Evolutionary conservation across 2,888 invertebrate species (phyloP).

Genomic region (Notodonta ziczac): DNA sequence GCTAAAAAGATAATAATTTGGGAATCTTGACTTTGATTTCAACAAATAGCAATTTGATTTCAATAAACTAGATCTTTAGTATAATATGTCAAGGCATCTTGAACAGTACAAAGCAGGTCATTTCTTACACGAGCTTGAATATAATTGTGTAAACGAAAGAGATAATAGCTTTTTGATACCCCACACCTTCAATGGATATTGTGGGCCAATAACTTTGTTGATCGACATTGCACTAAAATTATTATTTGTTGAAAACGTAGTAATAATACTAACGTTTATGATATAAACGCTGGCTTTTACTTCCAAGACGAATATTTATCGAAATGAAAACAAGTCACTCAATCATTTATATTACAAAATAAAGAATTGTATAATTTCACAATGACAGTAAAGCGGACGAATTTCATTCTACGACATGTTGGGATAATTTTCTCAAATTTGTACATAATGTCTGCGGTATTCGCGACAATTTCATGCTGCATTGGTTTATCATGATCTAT

Average conservation of each 20-base stretch:
- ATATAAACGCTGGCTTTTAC: too few species aligned
- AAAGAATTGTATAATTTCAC: slow-evolving; percentile 2
- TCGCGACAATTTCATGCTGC: slow-evolving; percentile 53
- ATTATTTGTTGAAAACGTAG: too few species aligned
- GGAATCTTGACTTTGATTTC: too few species aligned
- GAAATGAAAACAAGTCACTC: too few species aligned
- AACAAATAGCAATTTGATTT: too few species aligned
- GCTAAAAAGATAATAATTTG: too few species aligned
- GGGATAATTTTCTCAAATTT: slow-evolving; percentile 24
- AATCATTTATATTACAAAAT: background rate
- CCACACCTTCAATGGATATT: background rate
- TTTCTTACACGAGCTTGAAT: background rate
- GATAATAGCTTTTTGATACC: background rate
- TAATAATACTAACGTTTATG: too few species aligned
- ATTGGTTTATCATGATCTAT: slow-evolving; percentile 42
- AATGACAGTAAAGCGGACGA: slow-evolving; percentile 4
- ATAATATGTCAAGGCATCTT: background rate
- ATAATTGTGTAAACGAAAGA: background rate
- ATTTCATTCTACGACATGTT: slow-evolving; percentile 23
- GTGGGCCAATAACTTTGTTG: background rate
- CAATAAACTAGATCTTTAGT: background rate
- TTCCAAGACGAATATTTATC: too few species aligned
- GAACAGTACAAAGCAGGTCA: background rate
- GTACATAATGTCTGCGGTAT: slow-evolving; percentile 33
- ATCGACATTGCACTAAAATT: slow-evolving; percentile 1